Evolutionary conservation across 2,113 vertebrate genomes (phyloP), one percentile per base, ranked within the genome.

Genomic region (Rhegmatorhina hoffmannsi): DNA sequence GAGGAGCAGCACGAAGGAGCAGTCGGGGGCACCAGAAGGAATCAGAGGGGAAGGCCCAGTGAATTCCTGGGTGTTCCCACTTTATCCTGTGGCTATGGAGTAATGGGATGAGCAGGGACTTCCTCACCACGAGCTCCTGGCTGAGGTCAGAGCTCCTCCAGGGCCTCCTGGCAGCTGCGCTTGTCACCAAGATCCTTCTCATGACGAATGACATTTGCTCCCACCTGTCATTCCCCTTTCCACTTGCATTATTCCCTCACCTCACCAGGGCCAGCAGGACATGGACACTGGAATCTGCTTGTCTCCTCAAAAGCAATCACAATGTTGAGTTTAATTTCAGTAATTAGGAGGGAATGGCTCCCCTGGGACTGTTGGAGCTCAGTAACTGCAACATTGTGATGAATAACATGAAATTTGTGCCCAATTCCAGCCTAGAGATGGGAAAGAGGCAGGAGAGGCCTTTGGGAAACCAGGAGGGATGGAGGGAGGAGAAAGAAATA

Each of bases 131-230:
- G 0, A 64, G 58, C 63, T 67, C 24, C 53, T 13, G 58, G 13
- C 43, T 40, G 53, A 47, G 38, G 50, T 43, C 56, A 34, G 1
- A 25, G 15, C 36, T 16, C 29, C 38, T 17, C 4, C 28, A 25
- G 75, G 9, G 17, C 8, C 15, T 7, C 44, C 36, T 11, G 31
- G 82, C 59, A n/a, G 52, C 5, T 7, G 19, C 24, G n/a, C 36
- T 17, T 12, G 26, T 17, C 47, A 9, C 58, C 58, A 1, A 28
- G 8, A 7, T 4, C n/a, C 11, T 29, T 11, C 2, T 0, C 5
- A 3, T 4, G 63, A 18, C 2, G 1, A 24, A 52, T 24, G 68
- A 28, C n/a, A 5, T 33, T 38, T 60, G 4, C 49, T 50, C 18
- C 3, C 1, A 3, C 4, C 40, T 53, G 3, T 28, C 67, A 9